These are phyloP conservation scores for Dendrolimus punctatus DNA, from an alignment of 1,140 invertebrate genomes.

Conservation along the genomic window DNA sequence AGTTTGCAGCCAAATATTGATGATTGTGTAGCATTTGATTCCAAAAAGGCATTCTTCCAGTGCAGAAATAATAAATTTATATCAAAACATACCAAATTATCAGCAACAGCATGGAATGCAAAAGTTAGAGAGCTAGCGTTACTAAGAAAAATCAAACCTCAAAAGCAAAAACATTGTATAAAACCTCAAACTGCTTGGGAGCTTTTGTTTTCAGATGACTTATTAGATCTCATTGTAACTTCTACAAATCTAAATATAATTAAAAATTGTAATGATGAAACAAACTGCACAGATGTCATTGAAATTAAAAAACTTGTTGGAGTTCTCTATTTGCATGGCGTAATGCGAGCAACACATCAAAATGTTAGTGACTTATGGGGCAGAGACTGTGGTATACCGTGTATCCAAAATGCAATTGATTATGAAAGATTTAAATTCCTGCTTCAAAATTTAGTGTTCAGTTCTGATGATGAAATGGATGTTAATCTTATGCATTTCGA, in stretches of 20 bases:
- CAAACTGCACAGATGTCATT: slow-evolving; percentile 30
- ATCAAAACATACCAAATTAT: slow-evolving; percentile 37
- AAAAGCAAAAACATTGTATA: slow-evolving; percentile 24
- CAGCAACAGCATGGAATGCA: slow-evolving; percentile 16
- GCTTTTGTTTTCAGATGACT: slow-evolving; percentile 60
- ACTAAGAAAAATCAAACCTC: slow-evolving; percentile 31
- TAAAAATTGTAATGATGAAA: slow-evolving; percentile 18
- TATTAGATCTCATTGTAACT: slow-evolving; percentile 60
- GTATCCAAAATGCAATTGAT: slow-evolving; percentile 59
- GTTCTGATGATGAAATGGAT: slow-evolving; percentile 59
- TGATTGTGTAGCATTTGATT: slow-evolving; percentile 36
- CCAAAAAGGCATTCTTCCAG: slow-evolving; percentile 40
- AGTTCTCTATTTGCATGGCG: slow-evolving; percentile 65
- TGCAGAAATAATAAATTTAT: slow-evolving; percentile 43
- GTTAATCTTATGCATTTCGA: slow-evolving; percentile 53
- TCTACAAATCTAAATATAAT: slow-evolving; percentile 64
- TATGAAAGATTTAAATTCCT: slow-evolving; percentile 66
- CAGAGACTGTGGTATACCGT: slow-evolving; percentile 54
- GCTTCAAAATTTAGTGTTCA: slow-evolving; percentile 41
- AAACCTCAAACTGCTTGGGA: slow-evolving; percentile 61
- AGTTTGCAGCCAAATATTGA: slow-evolving; percentile 40
- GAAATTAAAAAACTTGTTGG: slow-evolving; percentile 71
- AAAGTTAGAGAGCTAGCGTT: slow-evolving; percentile 26
- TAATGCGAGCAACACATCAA: slow-evolving; percentile 58
- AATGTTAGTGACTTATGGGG: slow-evolving; percentile 63